Percentiles rank a stretch among this genome's conserved stretches.
phyloP scores from a whole-genome alignment of 2,797 vertebrate species.

The Gymnopithys bicolor region DNA sequence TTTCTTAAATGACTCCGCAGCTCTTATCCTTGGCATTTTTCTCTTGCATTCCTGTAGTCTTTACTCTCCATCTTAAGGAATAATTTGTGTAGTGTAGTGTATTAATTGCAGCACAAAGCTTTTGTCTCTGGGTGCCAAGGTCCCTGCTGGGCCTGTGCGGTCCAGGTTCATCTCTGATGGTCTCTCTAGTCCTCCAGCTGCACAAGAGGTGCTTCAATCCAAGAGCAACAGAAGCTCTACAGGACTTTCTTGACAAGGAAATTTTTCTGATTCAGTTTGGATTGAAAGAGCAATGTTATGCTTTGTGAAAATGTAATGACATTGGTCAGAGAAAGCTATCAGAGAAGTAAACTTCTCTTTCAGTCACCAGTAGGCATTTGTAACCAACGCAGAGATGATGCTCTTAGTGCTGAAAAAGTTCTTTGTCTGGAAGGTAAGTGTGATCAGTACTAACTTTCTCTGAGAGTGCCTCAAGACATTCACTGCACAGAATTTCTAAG shows the following conservation, averaged over 20 bases:
- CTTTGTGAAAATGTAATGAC: not conserved
- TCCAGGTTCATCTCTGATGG: not conserved
- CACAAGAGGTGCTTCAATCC: not conserved
- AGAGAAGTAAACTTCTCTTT: not conserved
- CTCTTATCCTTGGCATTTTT: not conserved
- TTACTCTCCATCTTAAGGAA: not conserved
- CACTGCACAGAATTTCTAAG: not conserved
- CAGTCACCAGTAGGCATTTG: not conserved
- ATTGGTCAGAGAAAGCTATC: not conserved
- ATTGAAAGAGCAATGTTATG: not conserved
- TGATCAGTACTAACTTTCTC: not conserved
- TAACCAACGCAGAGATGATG: not conserved
- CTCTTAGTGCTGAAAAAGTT: not conserved
- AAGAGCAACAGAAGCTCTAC: not conserved
- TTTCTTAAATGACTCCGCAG: not conserved
- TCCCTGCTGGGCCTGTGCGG: not conserved
- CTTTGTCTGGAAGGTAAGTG: not conserved
- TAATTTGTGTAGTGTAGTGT: not conserved
- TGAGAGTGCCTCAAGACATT: not conserved
- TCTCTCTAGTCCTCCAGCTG: not conserved
- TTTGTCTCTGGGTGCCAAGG: not conserved
- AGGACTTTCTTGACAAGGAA: not conserved
- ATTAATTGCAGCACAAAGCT: not conserved
- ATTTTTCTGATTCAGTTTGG: not conserved
- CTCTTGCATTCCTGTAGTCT: not conserved